Evolutionary conservation across 2,113 vertebrate species (phyloP), one percentile per base, ranked within the genome.

Genomic region (Callospermophilus lateralis): DNA sequence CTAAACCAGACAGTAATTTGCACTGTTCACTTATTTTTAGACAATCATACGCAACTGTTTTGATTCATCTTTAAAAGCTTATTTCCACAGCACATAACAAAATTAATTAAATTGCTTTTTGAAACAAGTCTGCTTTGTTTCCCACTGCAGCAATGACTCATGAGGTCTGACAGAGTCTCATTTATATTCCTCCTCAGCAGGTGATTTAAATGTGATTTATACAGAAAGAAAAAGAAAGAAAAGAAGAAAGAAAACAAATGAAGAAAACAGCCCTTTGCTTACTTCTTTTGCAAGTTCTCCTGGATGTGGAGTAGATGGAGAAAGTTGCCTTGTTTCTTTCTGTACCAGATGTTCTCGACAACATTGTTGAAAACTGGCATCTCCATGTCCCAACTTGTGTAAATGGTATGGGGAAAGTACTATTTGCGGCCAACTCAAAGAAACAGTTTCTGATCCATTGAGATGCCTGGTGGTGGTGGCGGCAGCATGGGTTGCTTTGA

Each of bases 181-280:
- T 98, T 97, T 98, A 10, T 98, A 98, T 98, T 98, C 98, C 97
- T 98, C 97, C 98, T 95, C 97, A 97, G 58, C 89, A 98, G 97
- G 92, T 98, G 97, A 98, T 97, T 98, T 98, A 98, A 98, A 98
- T 97, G 97, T 96, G 97, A 98, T 84, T 91, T 98, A 97, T 93
- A 90, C 53, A 92, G 94, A 95, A 97, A 97, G 95, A 96, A 98
- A 97, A 92, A 91, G 91, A 89, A 95, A 63, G 17, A 85, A 42
- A 79, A 20, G 16, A 58, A 65, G 80, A 42, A 79, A 20, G 16
- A 58, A 65, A 77, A 34, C 30, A 78, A 85, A 72, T 55, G 67
- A 45, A 89, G 58, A 79, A 87, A 85, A 76, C 28, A n/a, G 34
- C 9, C 34, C 89, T 67, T 22, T 95, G 96, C 63, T 61, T 97